A percentile compares a stretch with the other conserved stretches of the same genome.
Conservation (phyloP, 2,888 invertebrate species). For the Caenorhabditis zanzibari region DNA sequence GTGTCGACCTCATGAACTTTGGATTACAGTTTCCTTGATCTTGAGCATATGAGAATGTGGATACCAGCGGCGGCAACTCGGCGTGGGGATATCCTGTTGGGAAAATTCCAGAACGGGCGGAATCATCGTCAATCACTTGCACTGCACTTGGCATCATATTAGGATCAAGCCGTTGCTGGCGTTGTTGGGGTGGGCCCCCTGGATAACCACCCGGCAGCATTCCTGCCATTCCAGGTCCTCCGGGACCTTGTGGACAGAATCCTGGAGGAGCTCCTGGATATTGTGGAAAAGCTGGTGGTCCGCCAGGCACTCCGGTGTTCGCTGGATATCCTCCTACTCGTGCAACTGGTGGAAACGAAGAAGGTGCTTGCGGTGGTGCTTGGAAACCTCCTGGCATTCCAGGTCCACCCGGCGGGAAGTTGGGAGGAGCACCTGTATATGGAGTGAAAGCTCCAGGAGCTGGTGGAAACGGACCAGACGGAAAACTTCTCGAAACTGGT, state of each 20-base stretch:
- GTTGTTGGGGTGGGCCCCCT: constrained; percentile 67
- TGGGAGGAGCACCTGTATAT: constrained; percentile 21
- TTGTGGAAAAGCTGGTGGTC: constrained; percentile 46
- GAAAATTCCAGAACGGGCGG: constrained; percentile 90
- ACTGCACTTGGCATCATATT: constrained; percentile 84
- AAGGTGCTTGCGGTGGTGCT: constrained; percentile 28
- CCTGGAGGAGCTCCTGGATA: constrained; percentile 40
- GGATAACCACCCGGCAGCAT: constrained; percentile 58
- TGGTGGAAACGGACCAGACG: constrained; percentile 26
- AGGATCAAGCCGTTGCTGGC: constrained; percentile 79
- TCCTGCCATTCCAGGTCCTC: constrained; percentile 44
- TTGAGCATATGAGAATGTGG: constrained; percentile 93
- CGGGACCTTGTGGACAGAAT: constrained; percentile 38
- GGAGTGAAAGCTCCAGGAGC: constrained; percentile 32
- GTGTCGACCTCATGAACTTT: constrained; percentile 92
- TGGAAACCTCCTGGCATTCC: constrained; percentile 40
- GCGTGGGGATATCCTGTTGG: constrained; percentile 92
- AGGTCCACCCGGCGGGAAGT: constrained; percentile 25
- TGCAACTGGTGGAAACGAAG: constrained; percentile 45
- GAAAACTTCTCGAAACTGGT: not conserved
- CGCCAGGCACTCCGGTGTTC: constrained; percentile 41
- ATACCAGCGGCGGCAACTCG: constrained; percentile 94
- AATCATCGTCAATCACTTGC: constrained; percentile 94
- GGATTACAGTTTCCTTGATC: constrained; percentile 89
- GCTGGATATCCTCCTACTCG: constrained; percentile 57